phyloP scores from a whole-genome alignment of 2,113 vertebrate genomes.

The Halichoeres trimaculatus region DNA sequence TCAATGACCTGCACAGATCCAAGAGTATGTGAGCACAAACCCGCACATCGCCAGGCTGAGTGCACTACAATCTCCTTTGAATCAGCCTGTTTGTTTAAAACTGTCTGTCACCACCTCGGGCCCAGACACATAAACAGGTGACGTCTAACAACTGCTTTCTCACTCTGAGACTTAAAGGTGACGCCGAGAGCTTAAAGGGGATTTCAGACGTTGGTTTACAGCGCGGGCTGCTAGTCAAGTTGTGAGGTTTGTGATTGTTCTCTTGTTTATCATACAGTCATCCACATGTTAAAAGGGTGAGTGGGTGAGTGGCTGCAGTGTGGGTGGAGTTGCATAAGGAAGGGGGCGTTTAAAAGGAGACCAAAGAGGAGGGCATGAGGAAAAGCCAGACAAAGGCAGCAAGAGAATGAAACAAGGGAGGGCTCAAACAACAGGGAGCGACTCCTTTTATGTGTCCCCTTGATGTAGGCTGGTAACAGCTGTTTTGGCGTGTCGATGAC shows the following conservation, averaged over 20 bases:
- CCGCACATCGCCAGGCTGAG: slow-evolving; percentile 51
- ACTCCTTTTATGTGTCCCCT: slow-evolving; percentile 84
- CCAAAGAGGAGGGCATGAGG: slow-evolving; percentile 70
- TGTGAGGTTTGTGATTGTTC: slow-evolving; percentile 45
- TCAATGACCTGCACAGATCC: slow-evolving; percentile 64
- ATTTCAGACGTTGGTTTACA: slow-evolving; percentile 47
- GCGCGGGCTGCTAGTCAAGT: slow-evolving; percentile 36
- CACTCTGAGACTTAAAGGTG: slow-evolving; percentile 42
- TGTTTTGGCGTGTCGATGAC: slow-evolving; percentile 86
- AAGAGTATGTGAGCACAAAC: slow-evolving; percentile 44
- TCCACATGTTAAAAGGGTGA: slow-evolving; percentile 63
- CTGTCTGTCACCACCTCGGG: slow-evolving; percentile 60
- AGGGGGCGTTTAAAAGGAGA: slow-evolving; percentile 66
- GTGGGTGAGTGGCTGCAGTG: slow-evolving; percentile 60
- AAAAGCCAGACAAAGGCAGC: slow-evolving; percentile 73
- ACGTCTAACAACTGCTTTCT: slow-evolving; percentile 54
- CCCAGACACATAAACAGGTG: slow-evolving; percentile 71
- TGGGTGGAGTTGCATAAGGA: slow-evolving; percentile 70
- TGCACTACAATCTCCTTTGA: slow-evolving; percentile 57
- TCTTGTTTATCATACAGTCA: slow-evolving; percentile 62
- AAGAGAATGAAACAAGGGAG: slow-evolving; percentile 82
- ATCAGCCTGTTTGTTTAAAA: slow-evolving; percentile 66
- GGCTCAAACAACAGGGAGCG: slow-evolving; percentile 81
- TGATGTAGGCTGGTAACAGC: slow-evolving; percentile 90
- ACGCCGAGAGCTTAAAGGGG: slow-evolving; percentile 18